Base-by-base conservation (phyloP, 1,140 invertebrate genomes). In the Trichomalopsis sarcophagae region DNA sequence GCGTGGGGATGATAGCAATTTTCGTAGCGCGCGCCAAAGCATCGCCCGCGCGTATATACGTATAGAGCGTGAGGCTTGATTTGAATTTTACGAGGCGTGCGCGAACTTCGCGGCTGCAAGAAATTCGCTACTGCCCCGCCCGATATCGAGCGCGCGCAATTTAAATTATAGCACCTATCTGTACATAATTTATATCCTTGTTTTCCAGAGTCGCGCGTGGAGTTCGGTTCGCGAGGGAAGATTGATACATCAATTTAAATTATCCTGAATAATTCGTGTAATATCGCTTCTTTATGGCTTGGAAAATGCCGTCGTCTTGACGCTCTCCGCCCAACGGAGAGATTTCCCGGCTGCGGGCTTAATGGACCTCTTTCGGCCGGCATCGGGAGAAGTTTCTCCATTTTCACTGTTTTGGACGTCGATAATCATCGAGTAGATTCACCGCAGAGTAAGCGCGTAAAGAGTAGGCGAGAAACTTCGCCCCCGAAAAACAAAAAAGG, bases 241-340 rank as follows among this genome's bases (percentile, higher is more conserved):
- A 91, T 91, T 91, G 90, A 91, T 91, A 91, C 89, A 91, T 91
- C 91, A 92, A 93, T 93, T 92, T 92, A 92, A 93, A 93, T 93
- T 93, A 92, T 92, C 91, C 90, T 92, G 92, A 92, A 92, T 92
- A 92, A 92, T 93, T 92, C 89, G 89, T 87, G 89, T 88, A 92
- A 92, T 92, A 92, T 92, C 91, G 91, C 90, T 89, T 92, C 88
- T 92, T 93, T 92, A 93, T 93, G 92, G 89, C 89, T 91, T 84
- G 91, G 91, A 93, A 92, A 92, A 92, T 92, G 87, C 88, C 88
- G 84, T 86, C 87, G 84, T 89, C 87, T 88, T 89, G 68, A 86
- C 86, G 80, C 85, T 82, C 30, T 68, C 66, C 23, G 7, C 13
- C 78, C 76, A 81, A 85, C 71, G 73, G 55, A 23, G 62, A 84